These are phyloP conservation scores for Drosophila tanythrix DNA, from an alignment of 2,888 invertebrate species.

Conservation along the genomic window DNA sequence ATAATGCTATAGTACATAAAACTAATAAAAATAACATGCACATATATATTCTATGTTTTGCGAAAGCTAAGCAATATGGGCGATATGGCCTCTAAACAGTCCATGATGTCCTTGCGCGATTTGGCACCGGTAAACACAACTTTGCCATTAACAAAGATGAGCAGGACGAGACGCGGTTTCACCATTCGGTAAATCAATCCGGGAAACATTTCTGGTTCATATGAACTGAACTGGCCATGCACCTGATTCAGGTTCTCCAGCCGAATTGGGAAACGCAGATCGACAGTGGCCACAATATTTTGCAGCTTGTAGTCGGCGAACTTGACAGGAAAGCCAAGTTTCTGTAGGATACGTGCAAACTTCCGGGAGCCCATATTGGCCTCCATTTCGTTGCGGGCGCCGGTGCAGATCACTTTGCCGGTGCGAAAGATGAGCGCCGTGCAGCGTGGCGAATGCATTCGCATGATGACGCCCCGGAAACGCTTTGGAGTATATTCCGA, in stretches of 20 bases:
- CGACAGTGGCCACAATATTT: constrained; percentile 91
- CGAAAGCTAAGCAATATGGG: constrained; percentile 97
- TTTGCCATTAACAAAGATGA: constrained; percentile 99
- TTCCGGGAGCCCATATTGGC: constrained; percentile 91
- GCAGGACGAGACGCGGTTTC: constrained; percentile 95
- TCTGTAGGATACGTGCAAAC: constrained; percentile 93
- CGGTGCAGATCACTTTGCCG: constrained; percentile 93
- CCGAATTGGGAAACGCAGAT: constrained; percentile 90
- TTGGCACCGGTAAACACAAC: constrained; percentile 98
- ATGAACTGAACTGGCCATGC: constrained; percentile 92
- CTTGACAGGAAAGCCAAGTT: constrained; percentile 91
- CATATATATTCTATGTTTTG: constrained; percentile 87
- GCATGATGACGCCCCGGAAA: constrained; percentile 93
- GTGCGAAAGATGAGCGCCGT: constrained; percentile 90
- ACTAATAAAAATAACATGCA: constrained; percentile 3
- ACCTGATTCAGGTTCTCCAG: constrained; percentile 90
- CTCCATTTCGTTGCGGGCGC: constrained; percentile 91
- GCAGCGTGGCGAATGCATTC: constrained; percentile 91
- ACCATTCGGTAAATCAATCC: constrained; percentile 99
- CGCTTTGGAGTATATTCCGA: constrained; percentile 93
- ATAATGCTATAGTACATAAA: constrained; percentile 1
- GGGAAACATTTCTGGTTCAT: constrained; percentile 99
- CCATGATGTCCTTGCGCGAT: constrained; percentile 94
- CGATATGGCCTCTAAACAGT: constrained; percentile 97
- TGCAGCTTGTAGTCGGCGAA: constrained; percentile 92